Base-by-base conservation (phyloP, 2,888 invertebrate species). In the Rotaria magnacalcarata region DNA sequence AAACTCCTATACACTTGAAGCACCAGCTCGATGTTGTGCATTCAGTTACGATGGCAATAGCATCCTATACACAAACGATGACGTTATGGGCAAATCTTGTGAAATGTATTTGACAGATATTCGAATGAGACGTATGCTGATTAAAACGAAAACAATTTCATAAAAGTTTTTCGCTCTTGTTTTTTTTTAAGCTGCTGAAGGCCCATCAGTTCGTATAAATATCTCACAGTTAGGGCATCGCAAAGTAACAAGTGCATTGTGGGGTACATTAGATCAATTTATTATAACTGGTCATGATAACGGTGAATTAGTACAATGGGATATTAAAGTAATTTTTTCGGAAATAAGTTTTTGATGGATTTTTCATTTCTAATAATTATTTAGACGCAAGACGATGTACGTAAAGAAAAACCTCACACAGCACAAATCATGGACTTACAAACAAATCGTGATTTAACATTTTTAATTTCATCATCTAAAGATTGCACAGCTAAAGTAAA, bases 391-490 rank as follows among this genome's bases (percentile, higher is more conserved):
- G 75, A 80, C 0, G 75, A 47, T 21, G 47, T 47, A 52, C 94
- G 94, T 88, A 93, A 94, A 5, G 93, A 94, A 19, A 94, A 88
- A 88, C 96, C 95, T 89, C 97, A 98, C 90, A 93, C 93, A 11
- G 94, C 93, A 87, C 94, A 94, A 89, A 96, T 99, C 89, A 97
- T 96, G 90, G 99, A 99, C 90, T 95, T 99, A 94, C 99, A 99
- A 91, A 93, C 95, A 90, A 95, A 95, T 86, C 94, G 95, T 88
- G 96, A 98, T 90, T 94, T 94, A 47, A 95, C 95, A 24, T 96
- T 97, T 96, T 95, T 99, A 90, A 95, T 99, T 58, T 96, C 99
- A 0, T 96, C 98, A 5, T 97, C 96, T 0, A 97, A 96, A 90
- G 99, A 99, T 91, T 94, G 95, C 89, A 96, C 97, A 0, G 96